Evolutionary conservation across 2,888 invertebrate species (phyloP), one percentile per base, ranked within the genome.

Genomic region (Panzeria rudis): DNA sequence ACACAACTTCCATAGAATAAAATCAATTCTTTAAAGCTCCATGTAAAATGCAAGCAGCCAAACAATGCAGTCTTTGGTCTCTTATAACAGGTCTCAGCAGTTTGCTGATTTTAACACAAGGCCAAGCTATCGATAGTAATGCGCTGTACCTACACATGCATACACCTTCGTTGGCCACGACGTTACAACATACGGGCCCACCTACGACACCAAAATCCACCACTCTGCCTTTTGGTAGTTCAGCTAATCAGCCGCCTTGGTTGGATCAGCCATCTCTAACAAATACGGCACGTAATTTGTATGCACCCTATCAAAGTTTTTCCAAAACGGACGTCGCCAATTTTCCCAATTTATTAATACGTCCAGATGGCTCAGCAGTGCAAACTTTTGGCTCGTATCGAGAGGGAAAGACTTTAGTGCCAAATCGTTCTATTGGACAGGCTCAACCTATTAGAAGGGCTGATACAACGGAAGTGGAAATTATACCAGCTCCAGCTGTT

Each of bases 11-110:
- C 15, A 3, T 17, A 38, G 9, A 52, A 64, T 35, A 25, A 41
- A 84, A 61, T 78, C 64, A 62, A 61, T 50, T 75, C 76, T 38
- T 64, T 75, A 76, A 83, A 83, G 87, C 90, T 91, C 89, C 88
- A 92, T 92, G 92, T 92, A 93, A 91, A 87, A 93, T 93, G 93
- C 91, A 92, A 92, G 92, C 91, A 89, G 87, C 89, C 88, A 91
- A 88, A 87, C 91, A 89, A 90, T 91, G 91, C 90, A 89, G 88
- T 87, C 88, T 90, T 83, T 85, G 82, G 85, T 84, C 76, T 77
- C 87, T 90, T 83, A 90, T 90, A 86, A 89, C 89, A 88, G 90
- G 90, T 87, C 86, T 90, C 77, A 87, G 89, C 82, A 76, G 82
- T 82, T 64, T 82, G 20, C 25, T 82, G 59, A 15, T 85, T 23